Evolutionary conservation across 2,888 invertebrate genomes (phyloP).

Genomic region (Agrotis segetum): DNA sequence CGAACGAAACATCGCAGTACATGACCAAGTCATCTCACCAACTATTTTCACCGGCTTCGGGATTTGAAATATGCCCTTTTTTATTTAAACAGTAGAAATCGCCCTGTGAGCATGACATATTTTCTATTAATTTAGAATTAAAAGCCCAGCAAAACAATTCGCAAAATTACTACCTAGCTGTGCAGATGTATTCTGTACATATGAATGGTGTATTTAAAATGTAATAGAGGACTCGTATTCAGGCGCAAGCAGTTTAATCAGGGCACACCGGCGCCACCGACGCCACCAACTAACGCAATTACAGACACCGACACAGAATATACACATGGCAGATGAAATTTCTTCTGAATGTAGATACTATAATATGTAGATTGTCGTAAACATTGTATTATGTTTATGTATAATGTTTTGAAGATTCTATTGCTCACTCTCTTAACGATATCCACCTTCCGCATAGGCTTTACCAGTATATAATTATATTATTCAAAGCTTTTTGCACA

Average conservation of each 20-base stretch:
- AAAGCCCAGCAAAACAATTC: neutral
- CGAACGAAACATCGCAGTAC: too few relatives aligned
- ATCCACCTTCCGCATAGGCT: neutral
- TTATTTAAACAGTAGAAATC: too few relatives aligned
- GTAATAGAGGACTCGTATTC: conserved; percentile 72
- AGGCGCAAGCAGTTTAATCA: conserved; percentile 77
- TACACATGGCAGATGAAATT: conserved; percentile 2
- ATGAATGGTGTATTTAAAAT: conserved; percentile 66
- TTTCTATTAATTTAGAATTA: conserved; percentile 17
- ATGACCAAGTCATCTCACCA: too few relatives aligned
- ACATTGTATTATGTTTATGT: too few relatives aligned
- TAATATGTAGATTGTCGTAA: neutral
- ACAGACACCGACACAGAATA: conserved; percentile 45
- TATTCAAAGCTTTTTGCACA: conserved; percentile 3
- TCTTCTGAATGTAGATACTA: neutral
- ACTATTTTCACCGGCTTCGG: too few relatives aligned
- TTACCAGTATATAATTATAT: neutral
- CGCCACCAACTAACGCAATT: conserved; percentile 66
- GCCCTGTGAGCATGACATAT: neutral
- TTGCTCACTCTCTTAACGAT: neutral
- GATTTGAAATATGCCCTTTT: too few relatives aligned
- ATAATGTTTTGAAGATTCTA: neutral
- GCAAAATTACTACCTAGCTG: neutral
- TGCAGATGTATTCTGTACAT: neutral
- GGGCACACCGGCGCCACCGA: conserved; percentile 52